A percentile compares a stretch with the other conserved stretches of the same genome.
These are phyloP conservation scores for Mesoligia furuncula DNA, from an alignment of 2,888 invertebrate genomes.

Conservation along the genomic window DNA sequence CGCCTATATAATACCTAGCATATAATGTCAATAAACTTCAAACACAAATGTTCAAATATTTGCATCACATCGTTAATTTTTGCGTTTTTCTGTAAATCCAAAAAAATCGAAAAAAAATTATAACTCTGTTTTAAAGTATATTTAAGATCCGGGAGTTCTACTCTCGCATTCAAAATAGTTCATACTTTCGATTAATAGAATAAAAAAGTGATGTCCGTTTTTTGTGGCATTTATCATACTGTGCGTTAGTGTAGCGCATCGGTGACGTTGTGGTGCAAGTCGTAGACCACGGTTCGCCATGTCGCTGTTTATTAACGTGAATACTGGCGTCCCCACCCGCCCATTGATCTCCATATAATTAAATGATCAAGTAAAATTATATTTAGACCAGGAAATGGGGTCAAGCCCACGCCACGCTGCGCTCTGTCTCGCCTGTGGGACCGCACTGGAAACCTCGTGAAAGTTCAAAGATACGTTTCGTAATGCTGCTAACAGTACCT, in stretches of 20 bases:
- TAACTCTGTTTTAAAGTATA: no score
- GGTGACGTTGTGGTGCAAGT: slow-evolving; percentile 1
- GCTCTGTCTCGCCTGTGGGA: slow-evolving; percentile 73
- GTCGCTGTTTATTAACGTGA: slow-evolving; percentile 81
- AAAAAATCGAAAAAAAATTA: no score
- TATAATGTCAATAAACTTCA: no score
- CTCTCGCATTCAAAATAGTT: no score
- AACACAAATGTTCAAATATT: no score
- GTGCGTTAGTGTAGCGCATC: background rate
- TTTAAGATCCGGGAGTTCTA: no score
- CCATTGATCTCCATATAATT: slow-evolving; percentile 90
- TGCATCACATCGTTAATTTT: no score
- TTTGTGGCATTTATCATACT: no score
- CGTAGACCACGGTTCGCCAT: slow-evolving; percentile 25
- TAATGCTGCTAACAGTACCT: slow-evolving; percentile 49
- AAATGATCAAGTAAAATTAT: slow-evolving; percentile 90
- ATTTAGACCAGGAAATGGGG: slow-evolving; percentile 89
- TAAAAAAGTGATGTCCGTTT: no score
- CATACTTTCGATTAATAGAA: no score
- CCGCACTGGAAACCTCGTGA: slow-evolving; percentile 73
- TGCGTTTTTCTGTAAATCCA: no score
- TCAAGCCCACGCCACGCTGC: slow-evolving; percentile 80
- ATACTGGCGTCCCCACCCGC: slow-evolving; percentile 85
- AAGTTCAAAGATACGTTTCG: slow-evolving; percentile 69
- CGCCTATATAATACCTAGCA: no score